Base-by-base conservation (phyloP, 2,797 vertebrate species). In the Atherinosoma microstoma region DNA sequence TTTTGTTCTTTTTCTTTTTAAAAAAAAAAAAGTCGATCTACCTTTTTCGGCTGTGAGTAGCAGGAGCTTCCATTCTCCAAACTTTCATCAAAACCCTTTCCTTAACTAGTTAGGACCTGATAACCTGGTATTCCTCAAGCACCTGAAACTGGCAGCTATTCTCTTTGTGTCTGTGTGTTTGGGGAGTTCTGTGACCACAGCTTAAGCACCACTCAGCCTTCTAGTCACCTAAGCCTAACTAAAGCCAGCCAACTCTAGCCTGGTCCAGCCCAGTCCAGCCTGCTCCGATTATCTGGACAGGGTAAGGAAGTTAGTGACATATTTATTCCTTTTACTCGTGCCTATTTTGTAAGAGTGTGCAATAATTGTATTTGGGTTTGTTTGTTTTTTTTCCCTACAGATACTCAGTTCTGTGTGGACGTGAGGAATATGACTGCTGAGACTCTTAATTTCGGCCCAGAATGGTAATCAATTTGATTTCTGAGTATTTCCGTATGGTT, bases 391-490 rank as follows among this genome's bases (percentile, higher is more conserved):
- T 51, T 54, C 10, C 3, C 29, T n/a, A 47, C 80, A 94, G 94
- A 94, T 93, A 94, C 93, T 94, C 91, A 92, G 87, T 90, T 93
- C 92, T 93, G 83, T 93, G 91, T 87, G 89, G 94, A 95, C 92
- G 92, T 90, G 93, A 95, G 91, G 94, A 95, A 94, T 85, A 97
- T 98, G 97, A 97, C 97, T 87, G 97, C 97, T 89, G 97, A 98
- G 95, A 97, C 97, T 75, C 96, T 98, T 92, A 97, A 97, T 94
- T 98, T 98, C 92, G 97, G 97, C 92, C 96, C 96, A 87, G 97
- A 98, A 94, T 98, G 97, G 97, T 98, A 94, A 92, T 62, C 24
- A 3, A 6, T 32, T 40, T 27, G 0, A 3, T 61, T 61, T 68
- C 16, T 59, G 42, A 32, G 11, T 62, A 18, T 61, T 60, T 78